These are phyloP conservation scores for Dicycla oo DNA, from an alignment of 2,888 invertebrate genomes.

Conservation along the genomic window DNA sequence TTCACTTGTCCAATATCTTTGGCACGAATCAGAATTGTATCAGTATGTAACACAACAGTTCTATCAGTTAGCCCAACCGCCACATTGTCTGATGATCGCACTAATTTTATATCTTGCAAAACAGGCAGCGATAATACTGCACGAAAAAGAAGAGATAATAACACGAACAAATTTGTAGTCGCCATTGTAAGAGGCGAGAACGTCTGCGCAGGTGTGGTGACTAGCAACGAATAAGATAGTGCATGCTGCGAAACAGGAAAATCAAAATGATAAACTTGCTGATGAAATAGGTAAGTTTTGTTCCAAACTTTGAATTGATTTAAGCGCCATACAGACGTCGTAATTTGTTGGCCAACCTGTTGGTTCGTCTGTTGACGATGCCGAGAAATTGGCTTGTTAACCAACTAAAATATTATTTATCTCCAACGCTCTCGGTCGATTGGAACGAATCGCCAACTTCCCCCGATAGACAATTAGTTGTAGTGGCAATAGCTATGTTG, in stretches of 20 bases:
- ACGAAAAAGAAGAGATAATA: not conserved
- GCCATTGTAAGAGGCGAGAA: constrained; percentile 4
- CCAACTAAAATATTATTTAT: not conserved
- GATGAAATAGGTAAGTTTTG: not conserved
- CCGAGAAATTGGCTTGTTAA: not conserved
- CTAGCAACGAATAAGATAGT: not conserved
- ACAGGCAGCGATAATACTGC: not conserved
- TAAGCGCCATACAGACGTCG: not conserved
- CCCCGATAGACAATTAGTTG: not conserved
- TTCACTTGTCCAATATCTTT: constrained; percentile 7
- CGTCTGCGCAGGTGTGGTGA: not conserved
- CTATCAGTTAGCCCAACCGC: no score
- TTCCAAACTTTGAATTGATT: not conserved
- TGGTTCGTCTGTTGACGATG: no score
- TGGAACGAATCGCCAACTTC: not conserved
- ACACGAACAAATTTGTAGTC: not conserved
- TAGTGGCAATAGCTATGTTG: not conserved
- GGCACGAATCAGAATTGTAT: not conserved
- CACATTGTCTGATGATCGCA: not conserved
- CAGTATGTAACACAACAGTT: not conserved
- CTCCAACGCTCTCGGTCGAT: not conserved
- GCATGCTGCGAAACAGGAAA: not conserved
- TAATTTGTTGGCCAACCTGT: not conserved
- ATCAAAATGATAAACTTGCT: not conserved
- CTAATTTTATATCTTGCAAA: constrained; percentile 5